A percentile compares a stretch with the other conserved stretches of the same genome.
Evolutionary conservation across 1,140 invertebrate genomes (phyloP).

Genomic region (Eueides isabella): DNA sequence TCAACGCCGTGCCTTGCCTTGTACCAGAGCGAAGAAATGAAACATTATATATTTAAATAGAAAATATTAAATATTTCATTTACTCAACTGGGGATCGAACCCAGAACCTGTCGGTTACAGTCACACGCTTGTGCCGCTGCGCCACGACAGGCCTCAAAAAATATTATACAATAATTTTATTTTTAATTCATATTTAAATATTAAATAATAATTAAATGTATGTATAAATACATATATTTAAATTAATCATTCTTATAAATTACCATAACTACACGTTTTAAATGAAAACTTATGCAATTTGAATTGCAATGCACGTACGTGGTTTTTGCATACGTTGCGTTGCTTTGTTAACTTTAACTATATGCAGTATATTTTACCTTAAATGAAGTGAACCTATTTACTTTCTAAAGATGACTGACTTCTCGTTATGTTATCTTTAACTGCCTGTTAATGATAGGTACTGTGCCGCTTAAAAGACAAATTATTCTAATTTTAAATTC

Average conservation of each 20-base stretch:
- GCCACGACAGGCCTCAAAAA: too few relatives aligned
- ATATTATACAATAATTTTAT: too few relatives aligned
- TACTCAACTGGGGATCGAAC: too few relatives aligned
- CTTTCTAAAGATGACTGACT: neutral
- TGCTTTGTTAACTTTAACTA: slow-evolving; percentile 1
- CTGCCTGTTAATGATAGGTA: neutral
- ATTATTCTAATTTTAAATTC: neutral
- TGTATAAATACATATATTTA: too few relatives aligned
- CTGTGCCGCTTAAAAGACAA: neutral
- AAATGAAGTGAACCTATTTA: neutral
- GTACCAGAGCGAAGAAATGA: too few relatives aligned
- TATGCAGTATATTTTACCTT: neutral
- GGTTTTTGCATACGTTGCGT: slow-evolving; percentile 8
- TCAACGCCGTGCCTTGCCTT: too few relatives aligned
- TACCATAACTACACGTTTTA: neutral
- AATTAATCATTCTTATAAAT: neutral
- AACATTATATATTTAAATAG: too few relatives aligned
- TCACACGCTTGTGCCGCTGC: too few relatives aligned
- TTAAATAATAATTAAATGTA: too few relatives aligned
- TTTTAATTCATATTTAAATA: too few relatives aligned
- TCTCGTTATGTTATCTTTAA: neutral
- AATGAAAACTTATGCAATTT: neutral
- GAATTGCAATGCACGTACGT: neutral
- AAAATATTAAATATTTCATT: too few relatives aligned
- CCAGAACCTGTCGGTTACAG: too few relatives aligned